Evolutionary conservation across 2,888 invertebrate genomes (phyloP).

Genomic region (Hydraecia micacea): DNA sequence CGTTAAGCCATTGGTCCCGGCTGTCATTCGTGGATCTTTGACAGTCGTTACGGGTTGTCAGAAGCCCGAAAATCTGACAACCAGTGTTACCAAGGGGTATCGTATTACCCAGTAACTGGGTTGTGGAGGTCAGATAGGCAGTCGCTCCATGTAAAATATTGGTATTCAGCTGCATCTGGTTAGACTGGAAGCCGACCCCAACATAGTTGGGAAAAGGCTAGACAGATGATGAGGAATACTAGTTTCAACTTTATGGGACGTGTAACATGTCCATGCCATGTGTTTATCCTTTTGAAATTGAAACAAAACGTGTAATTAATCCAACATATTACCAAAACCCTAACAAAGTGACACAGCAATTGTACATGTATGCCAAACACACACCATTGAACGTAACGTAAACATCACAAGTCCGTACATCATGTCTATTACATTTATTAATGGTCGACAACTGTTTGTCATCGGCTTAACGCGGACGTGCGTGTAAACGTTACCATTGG

Average conservation of each 20-base stretch:
- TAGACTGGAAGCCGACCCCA: too few relatives aligned
- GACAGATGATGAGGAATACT: neutral
- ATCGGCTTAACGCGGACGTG: constrained; percentile 53
- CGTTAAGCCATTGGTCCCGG: too few relatives aligned
- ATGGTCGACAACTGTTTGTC: constrained; percentile 61
- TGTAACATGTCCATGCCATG: too few relatives aligned
- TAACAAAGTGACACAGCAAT: constrained; percentile 16
- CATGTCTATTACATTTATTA: constrained; percentile 53
- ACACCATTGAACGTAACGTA: constrained; percentile 38
- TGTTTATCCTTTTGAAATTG: neutral
- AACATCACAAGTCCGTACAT: constrained; percentile 55
- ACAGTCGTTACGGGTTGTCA: too few relatives aligned
- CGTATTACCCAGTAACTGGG: too few relatives aligned
- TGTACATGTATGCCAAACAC: constrained; percentile 29
- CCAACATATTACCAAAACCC: constrained; percentile 4
- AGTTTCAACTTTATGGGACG: neutral
- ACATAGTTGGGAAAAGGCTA: too few relatives aligned
- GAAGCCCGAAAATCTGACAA: too few relatives aligned
- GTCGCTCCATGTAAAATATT: too few relatives aligned
- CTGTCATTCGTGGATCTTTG: too few relatives aligned
- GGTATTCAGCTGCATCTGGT: too few relatives aligned
- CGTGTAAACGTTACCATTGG: constrained; percentile 49
- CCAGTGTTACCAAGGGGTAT: too few relatives aligned
- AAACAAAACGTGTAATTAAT: constrained; percentile 18
- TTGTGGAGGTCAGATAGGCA: too few relatives aligned